phyloP scores from a whole-genome alignment of 2,888 invertebrate species.

The Tenthredo amoena region DNA sequence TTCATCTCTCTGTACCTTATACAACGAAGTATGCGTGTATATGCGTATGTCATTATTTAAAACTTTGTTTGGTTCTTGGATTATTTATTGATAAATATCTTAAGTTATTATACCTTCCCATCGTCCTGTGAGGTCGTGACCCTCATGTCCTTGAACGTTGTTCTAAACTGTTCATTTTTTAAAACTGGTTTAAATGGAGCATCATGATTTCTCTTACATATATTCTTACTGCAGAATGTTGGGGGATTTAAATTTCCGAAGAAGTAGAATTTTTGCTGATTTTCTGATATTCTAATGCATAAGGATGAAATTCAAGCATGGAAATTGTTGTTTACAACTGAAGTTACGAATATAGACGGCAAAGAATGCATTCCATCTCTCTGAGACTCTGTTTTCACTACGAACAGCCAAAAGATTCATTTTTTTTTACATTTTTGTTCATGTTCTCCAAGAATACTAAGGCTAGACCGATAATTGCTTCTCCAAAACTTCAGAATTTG shows the following conservation, averaged over 20 bases:
- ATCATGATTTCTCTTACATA: not conserved
- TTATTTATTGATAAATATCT: not conserved
- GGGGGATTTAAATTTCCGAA: not conserved
- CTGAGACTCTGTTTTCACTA: not conserved
- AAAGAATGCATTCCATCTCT: not conserved
- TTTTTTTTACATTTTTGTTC: not conserved
- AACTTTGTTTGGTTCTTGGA: not conserved
- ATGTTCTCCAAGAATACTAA: too few relatives aligned
- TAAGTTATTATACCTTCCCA: not conserved
- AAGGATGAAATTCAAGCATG: not conserved
- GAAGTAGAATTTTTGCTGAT: not conserved
- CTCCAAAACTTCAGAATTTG: too few relatives aligned
- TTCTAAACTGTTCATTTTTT: not conserved
- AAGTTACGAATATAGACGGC: not conserved
- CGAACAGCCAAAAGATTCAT: not conserved
- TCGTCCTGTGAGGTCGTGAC: not conserved
- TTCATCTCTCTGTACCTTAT: conserved; percentile 37
- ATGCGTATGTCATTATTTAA: not conserved
- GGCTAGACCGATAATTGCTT: too few relatives aligned
- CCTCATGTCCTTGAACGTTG: not conserved
- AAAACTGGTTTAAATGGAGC: not conserved
- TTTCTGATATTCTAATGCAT: not conserved
- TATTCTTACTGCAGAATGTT: not conserved
- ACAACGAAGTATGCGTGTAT: not conserved
- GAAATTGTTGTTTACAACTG: not conserved